phyloP scores from a whole-genome alignment of 23 tunicate genomes.

The Halocynthia aurantium region DNA sequence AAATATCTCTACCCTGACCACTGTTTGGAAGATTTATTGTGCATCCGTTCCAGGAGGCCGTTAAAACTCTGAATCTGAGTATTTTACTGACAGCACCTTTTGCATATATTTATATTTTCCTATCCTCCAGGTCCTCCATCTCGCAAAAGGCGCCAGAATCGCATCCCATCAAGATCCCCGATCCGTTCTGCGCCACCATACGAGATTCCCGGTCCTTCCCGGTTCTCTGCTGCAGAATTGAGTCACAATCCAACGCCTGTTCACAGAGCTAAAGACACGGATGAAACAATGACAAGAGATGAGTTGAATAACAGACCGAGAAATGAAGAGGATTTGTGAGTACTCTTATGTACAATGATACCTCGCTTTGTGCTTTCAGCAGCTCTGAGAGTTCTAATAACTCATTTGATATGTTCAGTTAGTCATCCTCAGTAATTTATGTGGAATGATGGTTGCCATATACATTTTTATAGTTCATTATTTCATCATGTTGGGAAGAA shows the following conservation, averaged over 20 bases:
- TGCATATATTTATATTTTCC: too few species aligned
- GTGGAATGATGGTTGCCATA: too few species aligned
- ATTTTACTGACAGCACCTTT: too few species aligned
- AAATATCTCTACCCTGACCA: too few species aligned
- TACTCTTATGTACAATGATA: not conserved
- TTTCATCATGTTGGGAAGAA: too few species aligned
- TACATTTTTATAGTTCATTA: too few species aligned
- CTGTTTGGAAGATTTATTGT: too few species aligned
- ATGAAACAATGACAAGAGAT: slow-evolving; percentile 22
- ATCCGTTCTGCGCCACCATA: slow-evolving; percentile 1
- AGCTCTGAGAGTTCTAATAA: not conserved
- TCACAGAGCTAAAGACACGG: not conserved
- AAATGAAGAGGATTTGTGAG: slow-evolving; percentile 20
- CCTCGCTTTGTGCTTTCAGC: not conserved
- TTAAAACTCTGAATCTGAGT: not conserved
- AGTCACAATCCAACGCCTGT: not conserved
- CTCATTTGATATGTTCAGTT: too few species aligned
- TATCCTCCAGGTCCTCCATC: not conserved
- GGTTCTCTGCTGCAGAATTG: not conserved
- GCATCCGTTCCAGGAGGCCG: too few species aligned
- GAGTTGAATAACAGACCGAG: not conserved
- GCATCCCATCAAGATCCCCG: not conserved
- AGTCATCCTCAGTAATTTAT: too few species aligned
- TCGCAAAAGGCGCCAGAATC: not conserved
- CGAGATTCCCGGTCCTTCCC: slow-evolving; percentile 5